Percentiles rank a stretch among this genome's conserved stretches.
Evolutionary conservation across 2,888 invertebrate species (phyloP).

Genomic region (Steinernema scapterisci): DNA sequence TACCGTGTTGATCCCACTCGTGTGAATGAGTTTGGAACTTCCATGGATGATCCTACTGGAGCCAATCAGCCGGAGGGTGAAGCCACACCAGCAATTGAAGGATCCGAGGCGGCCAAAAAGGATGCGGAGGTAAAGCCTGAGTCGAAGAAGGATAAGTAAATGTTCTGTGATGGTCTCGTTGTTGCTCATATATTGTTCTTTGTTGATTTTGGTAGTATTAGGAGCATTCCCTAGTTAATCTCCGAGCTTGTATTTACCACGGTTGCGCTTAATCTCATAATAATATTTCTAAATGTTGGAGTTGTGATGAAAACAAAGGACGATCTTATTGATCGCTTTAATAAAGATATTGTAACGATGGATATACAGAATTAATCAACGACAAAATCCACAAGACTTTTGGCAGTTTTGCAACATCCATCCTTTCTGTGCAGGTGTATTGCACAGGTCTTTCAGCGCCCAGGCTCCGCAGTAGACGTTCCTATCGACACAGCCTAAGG

Average conservation of each 20-base stretch:
- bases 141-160: conserved; percentile 33
- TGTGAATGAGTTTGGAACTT: conserved; percentile 97
- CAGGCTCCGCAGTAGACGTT: conserved; percentile 65
- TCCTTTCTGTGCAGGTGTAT: conserved; percentile 41
- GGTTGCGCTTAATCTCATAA: too few relatives aligned
- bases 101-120: not conserved
- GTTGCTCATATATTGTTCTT: conserved; percentile 8
- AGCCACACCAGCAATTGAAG: conserved; percentile 6
- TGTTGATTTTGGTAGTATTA: not conserved
- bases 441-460: conserved; percentile 57
- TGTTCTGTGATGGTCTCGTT: conserved; percentile 16
- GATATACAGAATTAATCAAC: not conserved
- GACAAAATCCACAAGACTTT: conserved; percentile 62
- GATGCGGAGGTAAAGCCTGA: not conserved
- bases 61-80: conserved; percentile 39
- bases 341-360: too few relatives aligned
- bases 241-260: too few relatives aligned
- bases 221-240: too few relatives aligned
- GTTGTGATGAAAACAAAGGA: not conserved
- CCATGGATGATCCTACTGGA: conserved; percentile 75
- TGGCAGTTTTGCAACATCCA: conserved; percentile 61
- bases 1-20: conserved; percentile 93
- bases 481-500: conserved; percentile 57
- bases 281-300: too few relatives aligned
- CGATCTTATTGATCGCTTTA: too few relatives aligned